Evolutionary conservation across 2,888 invertebrate genomes (phyloP), one percentile per base, ranked within the genome.

Genomic region (Pasiphila rectangulata): DNA sequence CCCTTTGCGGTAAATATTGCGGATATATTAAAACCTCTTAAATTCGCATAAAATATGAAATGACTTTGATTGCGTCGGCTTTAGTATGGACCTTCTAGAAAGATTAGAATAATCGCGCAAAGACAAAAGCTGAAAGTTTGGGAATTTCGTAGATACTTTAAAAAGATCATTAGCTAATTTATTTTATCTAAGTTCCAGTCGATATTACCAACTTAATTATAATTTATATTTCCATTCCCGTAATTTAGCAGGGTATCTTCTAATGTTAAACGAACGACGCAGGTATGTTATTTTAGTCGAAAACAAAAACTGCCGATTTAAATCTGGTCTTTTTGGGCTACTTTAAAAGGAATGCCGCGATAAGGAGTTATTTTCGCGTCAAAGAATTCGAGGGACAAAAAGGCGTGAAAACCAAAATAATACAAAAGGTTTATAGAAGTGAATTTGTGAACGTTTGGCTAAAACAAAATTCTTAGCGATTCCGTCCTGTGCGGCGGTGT

Each of bases 401-500:
- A 87, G 83, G 87, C 87, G 87, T 87, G 86, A 88, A 88, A 87
- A 86, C 82, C 71, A 82, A 88, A 88, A 87, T 84, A 85, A 84
- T 76, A 84, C 82, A 87, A 87, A 87, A 87, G 69, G 74, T 76
- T 69, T 78, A 75, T 83, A 84, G 83, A 83, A 75, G 82, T 86
- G 87, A 88, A 88, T 88, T 88, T 88, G 87, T 88, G 87, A 87
- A 82, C 83, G 85, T 86, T 86, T 80, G 86, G 78, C 75, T 83
- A 84, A 83, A 87, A 88, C 87, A 86, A 73, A 87, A 88, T 88
- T 87, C 85, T 79, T 84, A 49, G 84, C 85, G 83, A 73, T 76
- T 82, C 83, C 87, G 76, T 84, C 90, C 83, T 90, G 90, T 90
- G 90, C 85, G 90, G 90, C 83, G 77, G 72, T 74, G 80, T 78